Conservation (phyloP, 2,888 invertebrate genomes). For the Nasonia oneida region DNA sequence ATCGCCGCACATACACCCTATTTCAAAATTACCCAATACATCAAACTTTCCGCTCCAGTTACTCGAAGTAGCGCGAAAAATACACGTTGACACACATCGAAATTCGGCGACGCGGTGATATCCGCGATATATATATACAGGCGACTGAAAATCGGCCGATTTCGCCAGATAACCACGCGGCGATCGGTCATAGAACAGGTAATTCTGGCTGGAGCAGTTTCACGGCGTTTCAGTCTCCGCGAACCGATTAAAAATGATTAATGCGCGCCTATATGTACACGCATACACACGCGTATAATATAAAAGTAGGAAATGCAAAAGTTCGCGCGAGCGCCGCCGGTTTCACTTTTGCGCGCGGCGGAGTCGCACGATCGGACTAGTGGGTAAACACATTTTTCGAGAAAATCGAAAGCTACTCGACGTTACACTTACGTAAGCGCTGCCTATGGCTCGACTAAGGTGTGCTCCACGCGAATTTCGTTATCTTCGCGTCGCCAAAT, state of each 20-base stretch:
- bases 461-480: conserved; percentile 32
- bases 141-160: neutral
- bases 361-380: neutral
- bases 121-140: conserved; percentile 3
- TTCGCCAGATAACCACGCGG: neutral
- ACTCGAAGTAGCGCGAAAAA: too few species aligned
- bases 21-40: neutral
- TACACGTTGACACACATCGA: neutral
- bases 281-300: conserved; percentile 3
- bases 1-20: neutral
- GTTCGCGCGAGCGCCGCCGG: conserved; percentile 1
- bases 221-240: conserved; percentile 50
- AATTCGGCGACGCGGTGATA: neutral
- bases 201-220: conserved; percentile 51
- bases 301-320: conserved; percentile 61
- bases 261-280: conserved; percentile 12
- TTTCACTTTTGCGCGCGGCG: conserved; percentile 39
- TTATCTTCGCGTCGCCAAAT: neutral
- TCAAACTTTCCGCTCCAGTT: neutral
- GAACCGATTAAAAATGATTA: conserved; percentile 56
- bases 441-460: neutral
- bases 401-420: conserved; percentile 57
- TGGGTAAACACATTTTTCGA: conserved; percentile 39
- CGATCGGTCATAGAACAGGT: conserved; percentile 46
- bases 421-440: conserved; percentile 50